A percentile compares a stretch with the other conserved stretches of the same genome.
Conservation (phyloP, 1,140 invertebrate genomes). For the Microplitis mediator region DNA sequence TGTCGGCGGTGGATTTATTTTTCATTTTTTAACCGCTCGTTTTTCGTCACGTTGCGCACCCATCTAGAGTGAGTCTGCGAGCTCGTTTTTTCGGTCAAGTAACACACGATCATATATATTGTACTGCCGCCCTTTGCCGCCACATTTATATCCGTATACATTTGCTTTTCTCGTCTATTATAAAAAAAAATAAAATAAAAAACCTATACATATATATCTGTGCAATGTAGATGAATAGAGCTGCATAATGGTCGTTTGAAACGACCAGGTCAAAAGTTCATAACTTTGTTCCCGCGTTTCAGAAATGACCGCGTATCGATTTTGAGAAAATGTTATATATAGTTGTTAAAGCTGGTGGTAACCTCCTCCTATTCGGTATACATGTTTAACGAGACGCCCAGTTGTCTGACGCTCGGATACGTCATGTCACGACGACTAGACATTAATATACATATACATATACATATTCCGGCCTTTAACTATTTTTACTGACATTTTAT, state of each 20-base stretch:
- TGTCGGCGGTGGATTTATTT: background rate
- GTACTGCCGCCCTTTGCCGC: background rate
- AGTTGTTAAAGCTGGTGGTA: background rate
- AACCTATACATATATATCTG: background rate
- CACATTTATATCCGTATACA: constrained; percentile 10
- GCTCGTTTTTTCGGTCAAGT: background rate
- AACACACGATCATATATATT: background rate
- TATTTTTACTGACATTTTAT: no score
- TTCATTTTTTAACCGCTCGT: background rate
- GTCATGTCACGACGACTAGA: constrained; percentile 10
- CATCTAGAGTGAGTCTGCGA: background rate
- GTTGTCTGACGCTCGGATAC: constrained; percentile 20
- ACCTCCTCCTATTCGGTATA: background rate
- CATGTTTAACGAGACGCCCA: constrained; percentile 24
- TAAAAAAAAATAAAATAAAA: background rate
- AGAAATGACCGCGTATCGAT: constrained; percentile 7
- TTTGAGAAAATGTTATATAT: background rate
- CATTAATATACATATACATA: no score
- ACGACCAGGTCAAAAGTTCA: constrained; percentile 19
- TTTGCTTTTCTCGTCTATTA: background rate
- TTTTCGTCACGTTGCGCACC: constrained; percentile 1
- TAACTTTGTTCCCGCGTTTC: background rate
- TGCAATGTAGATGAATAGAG: constrained; percentile 1
- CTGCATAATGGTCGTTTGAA: constrained; percentile 23
- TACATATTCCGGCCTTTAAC: no score